Percentiles rank a stretch among this genome's conserved stretches.
phyloP scores from a whole-genome alignment of 2,113 vertebrate genomes.

The Dendrocopos noguchii region DNA sequence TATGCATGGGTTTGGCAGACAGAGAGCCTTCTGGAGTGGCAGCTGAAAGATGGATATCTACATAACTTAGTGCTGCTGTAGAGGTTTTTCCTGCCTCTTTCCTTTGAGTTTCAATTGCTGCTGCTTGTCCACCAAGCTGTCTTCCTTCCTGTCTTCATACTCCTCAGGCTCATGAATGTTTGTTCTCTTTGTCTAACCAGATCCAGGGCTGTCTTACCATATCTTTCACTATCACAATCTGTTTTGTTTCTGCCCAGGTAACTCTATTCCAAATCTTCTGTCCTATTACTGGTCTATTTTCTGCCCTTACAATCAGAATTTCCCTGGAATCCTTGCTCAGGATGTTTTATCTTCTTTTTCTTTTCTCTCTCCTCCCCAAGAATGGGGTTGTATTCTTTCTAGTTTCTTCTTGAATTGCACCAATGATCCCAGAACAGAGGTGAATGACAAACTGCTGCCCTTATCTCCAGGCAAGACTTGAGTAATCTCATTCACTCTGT shows the following conservation, averaged over 20 bases:
- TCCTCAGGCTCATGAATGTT: background rate
- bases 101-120: background rate
- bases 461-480: background rate
- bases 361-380: too few relatives aligned
- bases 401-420: background rate
- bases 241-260: background rate
- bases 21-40: background rate
- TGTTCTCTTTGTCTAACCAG: background rate
- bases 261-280: background rate
- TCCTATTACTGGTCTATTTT: background rate
- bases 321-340: background rate
- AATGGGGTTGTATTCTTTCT: background rate
- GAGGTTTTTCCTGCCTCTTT: background rate
- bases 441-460: background rate
- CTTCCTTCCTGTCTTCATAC: background rate
- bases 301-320: background rate
- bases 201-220: background rate
- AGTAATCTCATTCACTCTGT: background rate
- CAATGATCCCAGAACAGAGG: background rate
- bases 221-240: background rate
- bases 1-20: background rate
- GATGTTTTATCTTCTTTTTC: background rate
- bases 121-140: background rate
- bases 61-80: background rate
- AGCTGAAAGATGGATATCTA: background rate